Percentiles rank a stretch among this genome's conserved stretches.
Evolutionary conservation across 2,113 vertebrate genomes (phyloP).

Genomic region (Suricata suricatta): DNA sequence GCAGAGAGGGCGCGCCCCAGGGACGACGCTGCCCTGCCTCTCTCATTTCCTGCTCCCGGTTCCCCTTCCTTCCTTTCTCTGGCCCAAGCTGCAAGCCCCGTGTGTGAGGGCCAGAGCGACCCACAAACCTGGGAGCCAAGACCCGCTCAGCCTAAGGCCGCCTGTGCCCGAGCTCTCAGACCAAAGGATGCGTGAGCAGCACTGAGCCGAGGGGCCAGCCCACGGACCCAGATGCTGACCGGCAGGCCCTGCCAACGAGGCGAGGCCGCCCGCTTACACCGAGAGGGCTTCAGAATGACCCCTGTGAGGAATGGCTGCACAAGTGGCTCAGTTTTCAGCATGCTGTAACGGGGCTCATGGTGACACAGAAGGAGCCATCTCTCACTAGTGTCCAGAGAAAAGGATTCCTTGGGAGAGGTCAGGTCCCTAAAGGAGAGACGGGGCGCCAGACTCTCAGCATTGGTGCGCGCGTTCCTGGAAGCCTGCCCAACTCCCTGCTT

Average conservation of each 20-base stretch:
- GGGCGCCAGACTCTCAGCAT: not conserved
- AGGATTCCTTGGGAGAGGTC: not conserved
- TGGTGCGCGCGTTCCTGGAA: too few relatives aligned
- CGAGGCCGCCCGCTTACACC: not conserved
- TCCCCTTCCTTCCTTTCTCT: too few relatives aligned
- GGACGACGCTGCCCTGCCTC: not conserved
- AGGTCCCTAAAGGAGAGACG: not conserved
- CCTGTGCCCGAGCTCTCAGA: not conserved
- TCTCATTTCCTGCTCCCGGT: not conserved
- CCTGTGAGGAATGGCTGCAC: not conserved
- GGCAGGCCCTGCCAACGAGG: not conserved
- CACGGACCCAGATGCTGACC: not conserved
- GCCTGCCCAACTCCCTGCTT: not conserved
- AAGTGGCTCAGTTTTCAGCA: not conserved
- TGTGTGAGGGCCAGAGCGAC: not conserved
- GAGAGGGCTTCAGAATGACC: not conserved
- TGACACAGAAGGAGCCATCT: not conserved
- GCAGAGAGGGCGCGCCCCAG: not conserved
- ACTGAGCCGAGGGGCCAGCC: not conserved
- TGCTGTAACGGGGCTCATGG: not conserved
- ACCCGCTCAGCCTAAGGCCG: not conserved
- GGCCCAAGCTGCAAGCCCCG: not conserved
- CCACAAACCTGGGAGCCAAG: not conserved
- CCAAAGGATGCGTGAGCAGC: too few relatives aligned
- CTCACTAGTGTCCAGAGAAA: not conserved